Conservation (phyloP, 1,140 invertebrate genomes). For the Pseudomyrmex flavicornis region DNA sequence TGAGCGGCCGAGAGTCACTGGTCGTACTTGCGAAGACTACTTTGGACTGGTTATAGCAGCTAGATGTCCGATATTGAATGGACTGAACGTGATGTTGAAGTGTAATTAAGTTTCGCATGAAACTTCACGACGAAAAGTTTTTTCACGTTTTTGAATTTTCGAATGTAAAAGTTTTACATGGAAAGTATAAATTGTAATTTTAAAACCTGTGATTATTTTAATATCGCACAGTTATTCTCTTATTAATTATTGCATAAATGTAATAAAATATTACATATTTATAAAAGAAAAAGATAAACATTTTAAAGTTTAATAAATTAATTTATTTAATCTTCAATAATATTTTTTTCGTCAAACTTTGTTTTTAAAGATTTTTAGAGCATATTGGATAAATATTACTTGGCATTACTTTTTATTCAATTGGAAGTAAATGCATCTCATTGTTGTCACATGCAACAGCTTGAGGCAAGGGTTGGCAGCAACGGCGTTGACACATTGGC, state of each 20-base stretch:
- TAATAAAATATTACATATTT: too few species aligned
- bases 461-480: slow-evolving; percentile 1
- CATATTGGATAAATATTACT: background rate
- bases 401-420: slow-evolving; percentile 16
- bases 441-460: slow-evolving; percentile 18
- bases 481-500: slow-evolving; percentile 16
- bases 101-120: slow-evolving; percentile 32
- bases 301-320: background rate
- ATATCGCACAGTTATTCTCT: too few species aligned
- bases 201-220: too few species aligned
- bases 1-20: slow-evolving; percentile 66
- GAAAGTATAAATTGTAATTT: background rate
- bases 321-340: background rate
- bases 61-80: slow-evolving; percentile 63
- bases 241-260: too few species aligned
- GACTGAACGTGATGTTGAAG: slow-evolving; percentile 22
- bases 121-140: background rate
- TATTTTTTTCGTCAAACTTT: background rate
- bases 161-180: background rate
- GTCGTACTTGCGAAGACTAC: slow-evolving; percentile 66
- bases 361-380: background rate
- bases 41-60: slow-evolving; percentile 57
- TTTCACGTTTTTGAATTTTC: background rate
- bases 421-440: slow-evolving; percentile 11
- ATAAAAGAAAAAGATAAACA: background rate